Evolutionary conservation across 2,888 invertebrate species (phyloP), one percentile per base, ranked within the genome.

Genomic region (Cephus runcator): DNA sequence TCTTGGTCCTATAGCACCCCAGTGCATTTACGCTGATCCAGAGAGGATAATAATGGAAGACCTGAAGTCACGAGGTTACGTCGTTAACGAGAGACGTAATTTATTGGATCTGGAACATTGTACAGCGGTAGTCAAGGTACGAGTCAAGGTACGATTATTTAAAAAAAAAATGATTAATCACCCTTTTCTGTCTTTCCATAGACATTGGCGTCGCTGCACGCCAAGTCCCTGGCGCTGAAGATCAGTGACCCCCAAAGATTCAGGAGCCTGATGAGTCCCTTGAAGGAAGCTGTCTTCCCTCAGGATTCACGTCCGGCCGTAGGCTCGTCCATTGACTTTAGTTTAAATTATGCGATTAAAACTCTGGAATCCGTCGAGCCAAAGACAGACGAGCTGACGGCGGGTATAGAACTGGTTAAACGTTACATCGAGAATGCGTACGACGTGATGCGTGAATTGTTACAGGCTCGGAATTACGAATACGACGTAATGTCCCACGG

Each of bases 401-500:
- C 76, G 2, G 82, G 81, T 0, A 80, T 84, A 0, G 36, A 81
- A 12, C 83, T 81, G 31, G 31, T 88, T 0, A 75, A 75, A n/a
- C 56, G 68, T 12, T 78, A 79, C 35, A 30, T 69, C 33, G 73
- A 77, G 2, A 78, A 79, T 3, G 77, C 83, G 1, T 78, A 75
- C 68, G 56, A 81, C 0, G 74, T 76, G 0, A 80, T 88, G 81
- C 78, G 40, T 12, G 76, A 83, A 1, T 23, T 88, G 4, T 73
- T 87, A 0, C 34, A 3, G 1, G 80, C 77, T 3, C 75, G 75
- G 0, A 56, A 76, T 1, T 69, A 80, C 1, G 84, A 85, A 12
- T 87, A 87, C 69, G 81, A 88, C 77, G 85, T 87, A 9, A 73
- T 90, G 31, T 86, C 80, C 1, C 89, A 90, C 76, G 89, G 89